Conservation (phyloP, 2,888 invertebrate genomes). For the Dusona sp. region DNA sequence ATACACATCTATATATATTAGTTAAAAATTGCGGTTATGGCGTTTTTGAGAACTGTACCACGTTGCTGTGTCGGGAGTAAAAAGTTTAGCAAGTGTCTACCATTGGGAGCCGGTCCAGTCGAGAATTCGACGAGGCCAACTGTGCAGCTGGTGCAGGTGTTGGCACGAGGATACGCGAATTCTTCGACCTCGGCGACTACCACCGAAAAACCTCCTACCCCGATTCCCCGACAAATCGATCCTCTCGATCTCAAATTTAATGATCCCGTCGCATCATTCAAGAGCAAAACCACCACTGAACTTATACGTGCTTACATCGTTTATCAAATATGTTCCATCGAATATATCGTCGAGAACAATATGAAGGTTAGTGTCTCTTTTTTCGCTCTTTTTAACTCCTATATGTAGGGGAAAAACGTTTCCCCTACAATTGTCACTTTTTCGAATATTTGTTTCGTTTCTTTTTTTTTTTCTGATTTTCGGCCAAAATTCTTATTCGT, state of each 20-base stretch:
- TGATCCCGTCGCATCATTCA: conserved; percentile 96
- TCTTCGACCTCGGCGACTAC: conserved; percentile 39
- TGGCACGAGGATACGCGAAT: conserved; percentile 75
- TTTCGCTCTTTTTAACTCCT: background rate
- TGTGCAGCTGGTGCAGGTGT: conserved; percentile 77
- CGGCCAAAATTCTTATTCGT: background rate
- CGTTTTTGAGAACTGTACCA: conserved; percentile 81
- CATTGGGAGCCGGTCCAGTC: conserved; percentile 73
- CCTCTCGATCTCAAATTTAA: conserved; percentile 94
- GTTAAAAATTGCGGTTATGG: conserved; percentile 74
- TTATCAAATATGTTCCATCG: conserved; percentile 95
- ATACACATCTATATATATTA: background rate
- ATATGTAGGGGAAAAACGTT: too few relatives aligned
- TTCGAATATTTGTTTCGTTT: background rate
- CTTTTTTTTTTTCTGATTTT: background rate
- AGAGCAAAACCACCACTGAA: conserved; percentile 97
- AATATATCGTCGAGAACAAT: conserved; percentile 96
- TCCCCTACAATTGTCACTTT: background rate
- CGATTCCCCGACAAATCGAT: conserved; percentile 85
- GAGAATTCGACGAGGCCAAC: conserved; percentile 73
- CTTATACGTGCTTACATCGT: conserved; percentile 95
- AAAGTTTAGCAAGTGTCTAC: conserved; percentile 77
- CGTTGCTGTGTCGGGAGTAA: conserved; percentile 80
- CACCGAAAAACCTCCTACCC: conserved; percentile 62
- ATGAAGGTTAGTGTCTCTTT: conserved; percentile 90